Evolutionary conservation across 1,140 invertebrate species (phyloP).

Genomic region (Halesus radiatus): DNA sequence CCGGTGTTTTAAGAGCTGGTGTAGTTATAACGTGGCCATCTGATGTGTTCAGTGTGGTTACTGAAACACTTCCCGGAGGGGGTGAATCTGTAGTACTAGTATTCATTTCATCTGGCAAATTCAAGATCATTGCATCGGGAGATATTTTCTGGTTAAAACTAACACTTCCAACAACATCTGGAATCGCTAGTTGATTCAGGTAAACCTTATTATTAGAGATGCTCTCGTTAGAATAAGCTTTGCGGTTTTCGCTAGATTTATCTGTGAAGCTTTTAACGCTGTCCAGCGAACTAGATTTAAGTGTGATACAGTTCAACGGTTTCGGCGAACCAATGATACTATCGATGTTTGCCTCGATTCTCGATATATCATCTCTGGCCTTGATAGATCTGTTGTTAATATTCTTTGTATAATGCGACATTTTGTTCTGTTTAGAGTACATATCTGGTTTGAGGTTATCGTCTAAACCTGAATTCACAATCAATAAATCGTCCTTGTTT

Average conservation of each 20-base stretch:
- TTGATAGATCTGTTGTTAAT: conserved; percentile 36
- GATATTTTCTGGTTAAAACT: conserved; percentile 51
- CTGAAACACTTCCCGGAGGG: conserved; percentile 26
- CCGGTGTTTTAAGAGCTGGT: conserved; percentile 39
- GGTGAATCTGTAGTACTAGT: not conserved
- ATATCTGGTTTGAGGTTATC: conserved; percentile 26
- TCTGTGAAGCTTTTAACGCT: conserved; percentile 72
- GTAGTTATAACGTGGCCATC: not conserved
- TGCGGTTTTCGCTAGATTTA: conserved; percentile 62
- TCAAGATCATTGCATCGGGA: conserved; percentile 16
- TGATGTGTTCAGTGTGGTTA: conserved; percentile 35
- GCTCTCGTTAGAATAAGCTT: conserved; percentile 68
- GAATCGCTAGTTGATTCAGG: conserved; percentile 48
- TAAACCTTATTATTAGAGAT: conserved; percentile 62
- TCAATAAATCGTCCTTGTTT: conserved; percentile 41
- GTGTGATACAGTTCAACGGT: conserved; percentile 66
- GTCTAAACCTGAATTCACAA: conserved; percentile 29
- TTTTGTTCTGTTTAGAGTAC: conserved; percentile 38
- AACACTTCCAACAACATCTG: conserved; percentile 52
- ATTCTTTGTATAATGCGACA: conserved; percentile 52
- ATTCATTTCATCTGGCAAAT: not conserved
- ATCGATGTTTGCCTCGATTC: conserved; percentile 68
- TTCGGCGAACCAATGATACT: conserved; percentile 70
- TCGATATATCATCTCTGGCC: conserved; percentile 55
- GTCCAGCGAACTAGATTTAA: conserved; percentile 72